Percentiles rank a stretch among this genome's conserved stretches.
phyloP scores from a whole-genome alignment of 2,888 invertebrate species.

The Mellilla xanthometata region DNA sequence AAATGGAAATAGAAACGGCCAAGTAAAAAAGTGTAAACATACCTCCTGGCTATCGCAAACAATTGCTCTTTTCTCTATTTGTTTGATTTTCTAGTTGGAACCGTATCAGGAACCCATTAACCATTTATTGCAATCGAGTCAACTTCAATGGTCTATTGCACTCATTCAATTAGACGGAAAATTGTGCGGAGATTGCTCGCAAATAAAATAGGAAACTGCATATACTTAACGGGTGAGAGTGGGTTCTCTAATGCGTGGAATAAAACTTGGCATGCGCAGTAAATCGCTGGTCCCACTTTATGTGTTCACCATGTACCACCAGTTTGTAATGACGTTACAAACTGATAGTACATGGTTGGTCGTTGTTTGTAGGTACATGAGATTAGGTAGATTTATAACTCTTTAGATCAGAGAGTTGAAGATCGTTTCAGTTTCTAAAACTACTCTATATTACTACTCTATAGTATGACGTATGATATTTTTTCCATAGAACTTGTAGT shows the following conservation, averaged over 20 bases:
- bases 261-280: slow-evolving; percentile 7
- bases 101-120: slow-evolving; percentile 70
- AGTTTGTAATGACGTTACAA: too few species aligned
- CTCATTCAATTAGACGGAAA: slow-evolving; percentile 78
- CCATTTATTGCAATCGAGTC: slow-evolving; percentile 62
- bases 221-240: slow-evolving; percentile 7
- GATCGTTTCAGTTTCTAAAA: too few species aligned
- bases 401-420: too few species aligned
- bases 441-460: too few species aligned
- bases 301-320: background rate
- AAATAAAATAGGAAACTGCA: slow-evolving; percentile 25
- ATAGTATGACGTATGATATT: too few species aligned
- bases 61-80: slow-evolving; percentile 21
- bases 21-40: slow-evolving; percentile 20
- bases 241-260: slow-evolving; percentile 3
- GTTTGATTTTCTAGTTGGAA: slow-evolving; percentile 50
- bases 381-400: too few species aligned
- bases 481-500: too few species aligned
- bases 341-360: too few species aligned
- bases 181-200: slow-evolving; percentile 62
- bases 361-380: too few species aligned
- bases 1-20: slow-evolving; percentile 5
- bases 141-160: slow-evolving; percentile 73
- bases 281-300: slow-evolving; percentile 5
- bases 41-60: slow-evolving; percentile 1